These are phyloP conservation scores for Strigamia crassipes DNA, from an alignment of 2,888 invertebrate species.

Conservation along the genomic window DNA sequence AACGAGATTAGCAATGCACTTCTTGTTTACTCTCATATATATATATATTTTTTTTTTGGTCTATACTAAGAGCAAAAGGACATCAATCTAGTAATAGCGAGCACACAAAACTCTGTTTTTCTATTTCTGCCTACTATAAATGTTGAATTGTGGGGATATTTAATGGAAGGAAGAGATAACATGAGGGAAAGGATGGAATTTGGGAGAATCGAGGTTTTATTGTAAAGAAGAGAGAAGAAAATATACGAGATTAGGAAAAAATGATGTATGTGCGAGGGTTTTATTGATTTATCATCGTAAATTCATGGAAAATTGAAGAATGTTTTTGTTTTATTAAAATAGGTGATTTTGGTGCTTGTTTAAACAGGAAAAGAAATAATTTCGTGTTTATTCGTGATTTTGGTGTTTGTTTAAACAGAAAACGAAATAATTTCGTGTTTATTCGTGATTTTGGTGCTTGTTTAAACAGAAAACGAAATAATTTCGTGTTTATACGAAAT, in stretches of 20 bases:
- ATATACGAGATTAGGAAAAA: background rate
- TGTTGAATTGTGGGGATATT: constrained; percentile 17
- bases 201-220: background rate
- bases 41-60: background rate
- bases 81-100: constrained; percentile 4
- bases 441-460: too few relatives aligned
- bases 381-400: too few relatives aligned
- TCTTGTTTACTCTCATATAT: background rate
- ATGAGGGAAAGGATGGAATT: background rate
- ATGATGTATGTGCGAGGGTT: too few relatives aligned
- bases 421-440: too few relatives aligned
- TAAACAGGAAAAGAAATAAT: too few relatives aligned
- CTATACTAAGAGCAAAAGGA: constrained; percentile 5
- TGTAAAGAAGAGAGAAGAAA: background rate
- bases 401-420: too few relatives aligned
- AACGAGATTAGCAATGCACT: constrained; percentile 34
- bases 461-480: too few relatives aligned
- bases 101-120: background rate
- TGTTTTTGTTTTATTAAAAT: too few relatives aligned
- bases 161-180: background rate
- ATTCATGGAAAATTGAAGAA: too few relatives aligned
- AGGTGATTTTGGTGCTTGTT: too few relatives aligned
- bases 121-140: background rate
- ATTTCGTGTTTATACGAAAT: too few relatives aligned
- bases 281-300: too few relatives aligned